phyloP scores from a whole-genome alignment of 2,888 invertebrate species.

The Drosophila anomalata region DNA sequence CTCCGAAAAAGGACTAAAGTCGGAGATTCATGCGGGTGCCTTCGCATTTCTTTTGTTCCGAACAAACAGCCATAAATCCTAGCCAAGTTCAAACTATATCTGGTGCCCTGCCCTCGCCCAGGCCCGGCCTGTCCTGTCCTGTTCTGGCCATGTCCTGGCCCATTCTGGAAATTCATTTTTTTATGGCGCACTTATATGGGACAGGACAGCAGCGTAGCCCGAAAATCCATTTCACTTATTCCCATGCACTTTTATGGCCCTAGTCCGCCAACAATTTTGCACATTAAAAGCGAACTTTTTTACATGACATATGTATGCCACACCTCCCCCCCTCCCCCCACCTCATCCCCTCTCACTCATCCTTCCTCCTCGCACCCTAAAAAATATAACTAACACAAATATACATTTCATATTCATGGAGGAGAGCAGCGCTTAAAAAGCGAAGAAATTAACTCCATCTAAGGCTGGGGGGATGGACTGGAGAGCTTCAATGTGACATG shows the following conservation, averaged over 20 bases:
- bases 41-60: constrained; percentile 43
- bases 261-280: constrained; percentile 73
- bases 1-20: constrained; percentile 10
- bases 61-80: constrained; percentile 67
- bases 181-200: constrained; percentile 75
- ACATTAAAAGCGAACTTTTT: constrained; percentile 75
- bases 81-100: constrained; percentile 62
- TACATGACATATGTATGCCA: constrained; percentile 75
- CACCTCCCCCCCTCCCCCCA: neutral
- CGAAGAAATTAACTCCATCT: constrained; percentile 71
- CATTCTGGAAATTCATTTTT: constrained; percentile 54
- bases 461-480: constrained; percentile 22
- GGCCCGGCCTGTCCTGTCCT: neutral
- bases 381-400: constrained; percentile 74
- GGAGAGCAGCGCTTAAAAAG: constrained; percentile 74
- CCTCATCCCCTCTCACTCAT: neutral
- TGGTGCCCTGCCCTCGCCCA: constrained; percentile 10
- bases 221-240: constrained; percentile 76
- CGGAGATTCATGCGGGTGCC: constrained; percentile 11
- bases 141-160: constrained; percentile 24
- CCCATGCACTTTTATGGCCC: constrained; percentile 76
- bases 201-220: constrained; percentile 47
- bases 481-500: constrained; percentile 59
- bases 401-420: constrained; percentile 77
- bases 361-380: constrained; percentile 9